phyloP scores from a whole-genome alignment of 2,888 invertebrate genomes.

The Mimachlamys varia region DNA sequence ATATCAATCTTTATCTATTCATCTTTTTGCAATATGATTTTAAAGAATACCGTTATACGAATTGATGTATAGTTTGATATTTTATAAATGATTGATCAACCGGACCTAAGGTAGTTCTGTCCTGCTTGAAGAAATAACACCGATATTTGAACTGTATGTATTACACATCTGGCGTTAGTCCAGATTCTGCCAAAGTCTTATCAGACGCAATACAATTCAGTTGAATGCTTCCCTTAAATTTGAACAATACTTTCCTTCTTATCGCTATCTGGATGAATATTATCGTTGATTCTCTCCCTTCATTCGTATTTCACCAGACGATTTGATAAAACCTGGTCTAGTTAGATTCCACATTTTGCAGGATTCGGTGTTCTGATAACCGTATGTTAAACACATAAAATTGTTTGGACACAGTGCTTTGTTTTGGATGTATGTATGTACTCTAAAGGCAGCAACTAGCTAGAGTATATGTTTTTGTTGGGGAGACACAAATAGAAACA shows the following conservation, averaged over 20 bases:
- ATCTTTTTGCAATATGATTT: conserved; percentile 20
- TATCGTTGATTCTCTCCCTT: conserved; percentile 13
- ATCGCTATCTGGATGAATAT: conserved; percentile 8
- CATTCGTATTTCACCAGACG: conserved; percentile 31
- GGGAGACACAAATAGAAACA: background rate
- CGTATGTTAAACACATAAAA: background rate
- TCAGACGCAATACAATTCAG: conserved; percentile 2
- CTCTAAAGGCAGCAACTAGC: background rate
- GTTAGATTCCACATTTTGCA: background rate
- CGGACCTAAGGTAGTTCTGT: background rate
- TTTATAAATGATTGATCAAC: background rate
- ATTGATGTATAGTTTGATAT: background rate
- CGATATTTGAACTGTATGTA: conserved; percentile 24
- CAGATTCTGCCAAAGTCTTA: conserved; percentile 9
- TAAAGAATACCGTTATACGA: background rate
- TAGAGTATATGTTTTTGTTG: background rate
- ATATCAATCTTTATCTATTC: background rate
- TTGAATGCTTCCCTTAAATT: conserved; percentile 18
- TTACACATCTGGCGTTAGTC: background rate
- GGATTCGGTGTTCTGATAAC: background rate
- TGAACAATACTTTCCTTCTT: conserved; percentile 34
- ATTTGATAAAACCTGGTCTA: background rate
- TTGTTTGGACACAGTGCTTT: background rate
- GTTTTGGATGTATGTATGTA: background rate
- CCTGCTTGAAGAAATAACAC: conserved; percentile 5